Evolutionary conservation across 2,797 vertebrate species (phyloP).

Genomic region (Alectoris magna): DNA sequence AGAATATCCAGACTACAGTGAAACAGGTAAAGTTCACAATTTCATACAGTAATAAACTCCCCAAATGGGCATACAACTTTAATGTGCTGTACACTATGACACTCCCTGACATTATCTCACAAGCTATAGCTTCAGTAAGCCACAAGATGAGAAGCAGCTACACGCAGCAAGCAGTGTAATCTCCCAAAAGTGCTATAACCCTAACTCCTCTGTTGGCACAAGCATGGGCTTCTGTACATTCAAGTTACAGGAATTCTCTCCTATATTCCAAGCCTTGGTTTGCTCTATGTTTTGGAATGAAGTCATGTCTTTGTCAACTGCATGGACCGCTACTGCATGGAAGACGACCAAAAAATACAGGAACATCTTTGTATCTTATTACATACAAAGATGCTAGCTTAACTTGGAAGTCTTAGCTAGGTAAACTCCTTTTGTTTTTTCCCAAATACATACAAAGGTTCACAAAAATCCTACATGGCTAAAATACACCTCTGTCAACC

Average conservation of each 20-base stretch:
- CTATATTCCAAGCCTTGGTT: too few relatives aligned
- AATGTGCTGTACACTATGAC: accelerated
- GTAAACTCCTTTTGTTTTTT: neutral
- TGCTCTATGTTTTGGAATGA: neutral
- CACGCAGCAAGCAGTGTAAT: neutral
- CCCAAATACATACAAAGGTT: too few relatives aligned
- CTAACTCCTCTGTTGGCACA: neutral
- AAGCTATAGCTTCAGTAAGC: neutral
- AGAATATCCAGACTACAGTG: neutral
- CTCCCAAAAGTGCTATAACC: neutral
- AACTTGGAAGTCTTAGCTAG: too few relatives aligned
- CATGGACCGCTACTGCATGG: too few relatives aligned
- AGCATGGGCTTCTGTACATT: neutral
- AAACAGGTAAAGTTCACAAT: neutral
- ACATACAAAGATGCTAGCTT: too few relatives aligned
- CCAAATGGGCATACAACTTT: accelerated
- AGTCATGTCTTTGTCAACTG: neutral
- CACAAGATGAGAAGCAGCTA: neutral
- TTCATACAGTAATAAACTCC: neutral
- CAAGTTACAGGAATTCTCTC: accelerated
- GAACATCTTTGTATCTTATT: too few relatives aligned
- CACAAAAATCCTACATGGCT: neutral
- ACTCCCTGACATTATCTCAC: neutral
- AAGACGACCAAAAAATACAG: too few relatives aligned
- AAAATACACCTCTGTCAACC: accelerated